Base-by-base conservation (phyloP, 2,113 vertebrate genomes). In the Ondatra zibethicus region DNA sequence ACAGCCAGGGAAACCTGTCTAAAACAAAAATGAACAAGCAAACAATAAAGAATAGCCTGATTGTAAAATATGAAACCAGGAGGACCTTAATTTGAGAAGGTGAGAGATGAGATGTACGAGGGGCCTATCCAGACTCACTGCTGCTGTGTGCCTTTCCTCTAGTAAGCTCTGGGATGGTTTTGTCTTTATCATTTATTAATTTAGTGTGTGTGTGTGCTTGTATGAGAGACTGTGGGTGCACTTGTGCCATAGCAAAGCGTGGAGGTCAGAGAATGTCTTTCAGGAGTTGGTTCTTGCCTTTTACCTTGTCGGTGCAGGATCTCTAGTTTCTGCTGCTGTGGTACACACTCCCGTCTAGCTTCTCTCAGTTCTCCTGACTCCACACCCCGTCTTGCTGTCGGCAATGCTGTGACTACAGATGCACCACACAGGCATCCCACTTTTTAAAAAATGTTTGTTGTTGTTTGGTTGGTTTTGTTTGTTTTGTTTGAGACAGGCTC, bases 11-110 rank as follows among this genome's bases (percentile, higher is more conserved):
- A 68, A 33, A 31, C 31, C 31, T 68, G 65, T 33, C 65, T 68
- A 68, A 68, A 68, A n/a, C 33, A 7, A 70, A 63, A 63, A 66
- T 58, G 11, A 29, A 27, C 3, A 72, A 72, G 14, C 3, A 23
- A 73, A 23, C 17, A 73, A 39, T 39, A 23, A 84, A 80, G 27
- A 94, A 90, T 92, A 94, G 70, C 76, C 55, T 92, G 76, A 45
- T 45, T 39, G 19, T 91, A 89, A 84, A 92, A 92, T 90, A 70
- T 86, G 42, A 96, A 91, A 68, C 42, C 39, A 77, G 89, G 23
- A 77, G 31, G 29, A 76, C 19, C 66, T 63, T 95, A 93, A 82
- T 85, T 88, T 88, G 88, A 91, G 36, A 50, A 88, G 31, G 31
- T 75, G 42, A 94, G 27, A 27, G 23, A 73, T 88, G 55, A 84